A percentile compares a stretch with the other conserved stretches of the same genome.
phyloP scores from a whole-genome alignment of 2,888 invertebrate species.

The Diarsia dahlii region DNA sequence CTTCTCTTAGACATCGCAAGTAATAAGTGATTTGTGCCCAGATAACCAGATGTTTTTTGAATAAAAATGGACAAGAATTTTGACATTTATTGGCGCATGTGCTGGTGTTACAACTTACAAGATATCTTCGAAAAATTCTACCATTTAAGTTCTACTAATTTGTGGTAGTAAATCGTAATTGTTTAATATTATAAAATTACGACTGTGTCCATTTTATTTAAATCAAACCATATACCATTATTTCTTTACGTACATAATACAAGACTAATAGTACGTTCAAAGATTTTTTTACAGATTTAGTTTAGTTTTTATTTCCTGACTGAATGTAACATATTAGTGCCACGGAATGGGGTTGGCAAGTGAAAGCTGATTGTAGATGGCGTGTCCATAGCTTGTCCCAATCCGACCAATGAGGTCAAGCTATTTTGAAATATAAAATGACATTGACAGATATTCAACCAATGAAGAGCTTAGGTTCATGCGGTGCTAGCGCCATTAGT shows the following conservation, averaged over 20 bases:
- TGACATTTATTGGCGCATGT: slow-evolving; percentile 84
- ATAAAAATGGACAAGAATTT: slow-evolving; percentile 85
- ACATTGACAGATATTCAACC: no score
- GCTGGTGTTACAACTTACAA: slow-evolving; percentile 66
- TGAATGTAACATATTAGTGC: no score
- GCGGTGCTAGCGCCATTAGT: no score
- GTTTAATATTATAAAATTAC: neutral
- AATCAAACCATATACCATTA: neutral
- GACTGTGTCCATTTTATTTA: neutral
- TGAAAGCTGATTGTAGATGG: no score
- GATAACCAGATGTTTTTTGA: slow-evolving; percentile 85
- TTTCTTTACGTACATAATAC: neutral
- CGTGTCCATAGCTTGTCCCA: no score
- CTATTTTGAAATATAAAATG: no score
- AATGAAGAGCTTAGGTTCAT: no score
- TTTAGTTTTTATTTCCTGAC: neutral
- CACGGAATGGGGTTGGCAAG: neutral
- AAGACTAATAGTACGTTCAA: neutral
- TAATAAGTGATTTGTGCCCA: slow-evolving; percentile 73
- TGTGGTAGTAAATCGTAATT: neutral
- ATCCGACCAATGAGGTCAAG: no score
- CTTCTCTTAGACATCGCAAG: slow-evolving; percentile 85
- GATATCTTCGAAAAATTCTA: slow-evolving; percentile 22
- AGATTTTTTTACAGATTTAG: neutral
- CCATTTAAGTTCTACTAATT: slow-evolving; percentile 6